These are phyloP conservation scores for Heliconius eleuchia DNA, from an alignment of 1,140 invertebrate genomes.

Conservation along the genomic window DNA sequence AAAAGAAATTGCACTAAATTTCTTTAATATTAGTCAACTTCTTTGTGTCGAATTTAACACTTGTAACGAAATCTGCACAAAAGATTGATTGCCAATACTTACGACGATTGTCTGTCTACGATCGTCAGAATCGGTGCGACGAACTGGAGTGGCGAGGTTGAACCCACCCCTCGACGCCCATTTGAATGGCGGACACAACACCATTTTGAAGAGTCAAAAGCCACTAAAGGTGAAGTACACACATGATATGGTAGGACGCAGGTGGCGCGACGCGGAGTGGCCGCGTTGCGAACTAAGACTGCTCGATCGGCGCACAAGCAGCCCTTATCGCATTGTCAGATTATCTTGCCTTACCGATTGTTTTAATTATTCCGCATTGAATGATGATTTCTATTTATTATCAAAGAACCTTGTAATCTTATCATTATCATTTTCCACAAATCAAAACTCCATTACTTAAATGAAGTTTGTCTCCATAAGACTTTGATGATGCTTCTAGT, in stretches of 20 bases:
- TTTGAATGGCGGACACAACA: slow-evolving; percentile 73
- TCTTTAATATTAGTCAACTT: neutral
- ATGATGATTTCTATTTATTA: slow-evolving; percentile 70
- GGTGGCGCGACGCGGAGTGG: slow-evolving; percentile 35
- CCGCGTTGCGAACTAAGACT: slow-evolving; percentile 49
- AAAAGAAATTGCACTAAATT: neutral
- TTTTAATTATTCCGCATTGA: slow-evolving; percentile 77
- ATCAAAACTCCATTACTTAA: slow-evolving; percentile 47
- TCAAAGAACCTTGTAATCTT: slow-evolving; percentile 73
- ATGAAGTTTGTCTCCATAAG: neutral
- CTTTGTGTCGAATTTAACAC: neutral
- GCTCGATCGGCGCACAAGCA: slow-evolving; percentile 53
- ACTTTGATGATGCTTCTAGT: neutral
- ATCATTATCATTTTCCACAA: slow-evolving; percentile 65
- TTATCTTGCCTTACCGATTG: slow-evolving; percentile 74
- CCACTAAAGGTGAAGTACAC: neutral
- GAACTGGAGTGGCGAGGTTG: slow-evolving; percentile 51
- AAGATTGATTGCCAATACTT: slow-evolving; percentile 43
- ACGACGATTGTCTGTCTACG: slow-evolving; percentile 63
- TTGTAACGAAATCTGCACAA: neutral
- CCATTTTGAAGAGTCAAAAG: slow-evolving; percentile 56
- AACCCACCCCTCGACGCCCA: slow-evolving; percentile 68
- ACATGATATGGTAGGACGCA: slow-evolving; percentile 25
- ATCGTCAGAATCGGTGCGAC: slow-evolving; percentile 26
- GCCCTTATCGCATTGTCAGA: slow-evolving; percentile 69